Evolutionary conservation across 2,113 vertebrate genomes (phyloP).

Genomic region (Eonycteris spelaea): DNA sequence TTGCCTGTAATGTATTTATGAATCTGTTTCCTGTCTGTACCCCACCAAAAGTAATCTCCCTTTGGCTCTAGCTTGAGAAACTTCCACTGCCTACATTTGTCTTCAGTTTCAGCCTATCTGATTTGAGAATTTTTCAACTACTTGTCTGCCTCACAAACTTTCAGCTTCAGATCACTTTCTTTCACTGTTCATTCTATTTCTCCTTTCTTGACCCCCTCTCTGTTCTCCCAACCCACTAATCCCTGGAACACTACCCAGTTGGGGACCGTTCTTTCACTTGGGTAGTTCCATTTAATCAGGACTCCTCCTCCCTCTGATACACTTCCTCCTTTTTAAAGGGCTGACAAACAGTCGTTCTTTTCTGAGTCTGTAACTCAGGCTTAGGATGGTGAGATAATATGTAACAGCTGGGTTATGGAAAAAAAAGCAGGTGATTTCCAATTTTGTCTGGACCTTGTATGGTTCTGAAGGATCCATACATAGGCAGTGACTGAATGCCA

Average conservation of each 20-base stretch:
- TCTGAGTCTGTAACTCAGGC: constrained; percentile 46
- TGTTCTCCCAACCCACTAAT: constrained; percentile 70
- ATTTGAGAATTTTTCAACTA: constrained; percentile 19
- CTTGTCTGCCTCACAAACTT: background rate
- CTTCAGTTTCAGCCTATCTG: constrained; percentile 14
- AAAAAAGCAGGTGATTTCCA: constrained; percentile 54
- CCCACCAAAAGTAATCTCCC: background rate
- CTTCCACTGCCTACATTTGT: background rate
- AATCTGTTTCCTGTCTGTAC: constrained; percentile 15
- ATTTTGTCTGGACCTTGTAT: background rate
- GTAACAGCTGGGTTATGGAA: constrained; percentile 41
- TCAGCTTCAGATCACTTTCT: constrained; percentile 63
- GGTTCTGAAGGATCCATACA: constrained; percentile 12
- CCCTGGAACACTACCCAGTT: constrained; percentile 70
- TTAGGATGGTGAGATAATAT: constrained; percentile 47
- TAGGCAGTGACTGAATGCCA: constrained; percentile 32
- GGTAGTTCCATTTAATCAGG: constrained; percentile 61
- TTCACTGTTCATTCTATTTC: constrained; percentile 60
- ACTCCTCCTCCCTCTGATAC: constrained; percentile 56
- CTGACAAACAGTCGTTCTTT: constrained; percentile 67
- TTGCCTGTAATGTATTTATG: background rate
- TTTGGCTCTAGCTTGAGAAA: background rate
- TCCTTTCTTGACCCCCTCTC: constrained; percentile 66
- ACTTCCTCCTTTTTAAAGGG: constrained; percentile 70
- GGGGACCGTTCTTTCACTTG: constrained; percentile 63